Base-by-base conservation (phyloP, 2,797 vertebrate species). In the Natrix natrix region DNA sequence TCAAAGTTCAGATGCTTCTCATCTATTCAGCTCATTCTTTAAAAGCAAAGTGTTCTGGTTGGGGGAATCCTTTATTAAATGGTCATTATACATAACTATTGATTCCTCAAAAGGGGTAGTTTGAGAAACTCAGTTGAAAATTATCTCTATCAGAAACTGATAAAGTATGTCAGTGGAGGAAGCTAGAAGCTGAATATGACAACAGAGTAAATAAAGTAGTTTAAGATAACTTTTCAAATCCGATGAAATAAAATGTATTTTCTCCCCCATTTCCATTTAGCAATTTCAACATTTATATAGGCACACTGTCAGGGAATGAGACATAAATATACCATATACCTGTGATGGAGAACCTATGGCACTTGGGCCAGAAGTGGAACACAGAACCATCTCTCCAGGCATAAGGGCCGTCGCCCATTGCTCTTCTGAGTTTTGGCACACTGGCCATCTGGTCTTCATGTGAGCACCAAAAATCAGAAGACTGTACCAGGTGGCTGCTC, bases 1-100 rank as follows among this genome's bases (percentile, higher is more conserved):
- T 56, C 4, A 69, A n/a, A 69, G 87, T 37, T 43, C 20, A 57
- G 32, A 59, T 37, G n/a, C n/a, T 37, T 59, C 52, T 89, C n/a
- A 86, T 91, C 28, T 74, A 28, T 90, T 55, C 32, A 91, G 22
- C 7, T 91, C 26, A 86, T 63, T 59, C 52, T 87, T 61, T 55
- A 88, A 87, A n/a, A 56, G 24, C 13, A 26, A 14, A 92, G 55
- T 5, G 7, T 4, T 24, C 60, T 13, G 10, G 69, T 26, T 14
- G 86, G 24, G n/a, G 56, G 20, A 55, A 43, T 56, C 22, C 24
- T 28, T 87, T 56, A 32, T 26, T 24, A 69, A 56, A 56, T 54
- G 52, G 24, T 54, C n/a, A 32, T 55, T 11, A 57, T 10, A 32
- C n/a, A n/a, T 52, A 43, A 69, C 24, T 22, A 56, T 17, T 61